phyloP scores from a whole-genome alignment of 2,113 vertebrate species.

The Lanius ludovicianus region DNA sequence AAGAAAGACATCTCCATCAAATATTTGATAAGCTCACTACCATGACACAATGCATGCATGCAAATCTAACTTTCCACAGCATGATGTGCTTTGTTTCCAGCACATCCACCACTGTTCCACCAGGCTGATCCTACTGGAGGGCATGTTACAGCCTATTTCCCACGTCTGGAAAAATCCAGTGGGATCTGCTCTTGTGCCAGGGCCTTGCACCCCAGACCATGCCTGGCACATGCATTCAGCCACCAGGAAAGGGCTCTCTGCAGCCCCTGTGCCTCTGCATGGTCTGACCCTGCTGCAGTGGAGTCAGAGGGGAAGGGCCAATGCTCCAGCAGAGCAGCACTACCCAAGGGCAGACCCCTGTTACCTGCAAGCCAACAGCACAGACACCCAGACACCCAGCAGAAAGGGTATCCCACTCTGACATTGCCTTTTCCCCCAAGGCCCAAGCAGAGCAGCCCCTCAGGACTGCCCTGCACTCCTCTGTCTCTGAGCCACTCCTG shows the following conservation, averaged over 20 bases:
- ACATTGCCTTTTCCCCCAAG: neutral
- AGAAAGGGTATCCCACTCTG: neutral
- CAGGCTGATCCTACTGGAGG: neutral
- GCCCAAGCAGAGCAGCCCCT: neutral
- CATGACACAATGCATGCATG: fast-evolving
- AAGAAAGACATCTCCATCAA: neutral
- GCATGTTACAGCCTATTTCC: neutral
- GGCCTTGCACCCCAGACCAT: fast-evolving
- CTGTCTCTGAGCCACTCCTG: neutral
- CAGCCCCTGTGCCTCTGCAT: neutral
- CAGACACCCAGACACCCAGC: fast-evolving
- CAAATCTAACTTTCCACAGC: neutral
- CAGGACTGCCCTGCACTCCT: neutral
- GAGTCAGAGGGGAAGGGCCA: neutral
- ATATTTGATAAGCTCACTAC: neutral
- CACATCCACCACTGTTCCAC: neutral
- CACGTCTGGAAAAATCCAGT: fast-evolving
- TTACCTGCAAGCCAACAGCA: neutral
- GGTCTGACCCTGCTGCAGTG: fast-evolving
- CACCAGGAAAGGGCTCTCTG: neutral
- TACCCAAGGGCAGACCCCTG: too few species aligned
- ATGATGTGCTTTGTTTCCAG: neutral
- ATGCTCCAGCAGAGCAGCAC: neutral
- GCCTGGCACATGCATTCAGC: fast-evolving
- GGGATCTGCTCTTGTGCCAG: neutral